A percentile compares a stretch with the other conserved stretches of the same genome.
Conservation (phyloP, 1,140 invertebrate species). For the Lamellibrachia luymesi region DNA sequence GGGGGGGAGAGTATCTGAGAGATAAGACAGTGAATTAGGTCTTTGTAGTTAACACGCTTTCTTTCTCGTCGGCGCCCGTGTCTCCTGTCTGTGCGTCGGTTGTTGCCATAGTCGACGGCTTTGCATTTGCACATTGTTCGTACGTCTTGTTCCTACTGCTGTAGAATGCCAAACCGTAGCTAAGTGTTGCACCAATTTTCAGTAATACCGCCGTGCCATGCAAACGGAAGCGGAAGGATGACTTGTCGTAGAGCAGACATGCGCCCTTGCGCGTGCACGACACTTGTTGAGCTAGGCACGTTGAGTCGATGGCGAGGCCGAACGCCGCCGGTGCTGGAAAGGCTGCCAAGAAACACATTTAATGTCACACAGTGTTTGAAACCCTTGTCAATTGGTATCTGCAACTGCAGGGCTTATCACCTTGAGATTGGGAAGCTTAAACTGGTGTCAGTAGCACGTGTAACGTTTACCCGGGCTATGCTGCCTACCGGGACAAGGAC, state of each 20-base stretch:
- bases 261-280: conserved; percentile 14
- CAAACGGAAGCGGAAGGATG: conserved; percentile 1
- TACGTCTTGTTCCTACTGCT: background rate
- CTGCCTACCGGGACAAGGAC: background rate
- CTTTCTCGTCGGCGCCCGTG: background rate
- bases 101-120: background rate
- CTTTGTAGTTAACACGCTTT: background rate
- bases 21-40: background rate
- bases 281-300: conserved; percentile 12
- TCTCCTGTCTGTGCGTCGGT: background rate
- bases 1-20: background rate
- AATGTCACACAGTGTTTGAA: background rate
- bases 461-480: background rate
- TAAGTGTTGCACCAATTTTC: background rate
- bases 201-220: conserved; percentile 16
- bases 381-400: background rate
- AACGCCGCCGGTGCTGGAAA: conserved; percentile 13
- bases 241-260: conserved; percentile 8
- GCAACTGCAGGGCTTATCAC: background rate
- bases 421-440: background rate
- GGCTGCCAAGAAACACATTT: background rate
- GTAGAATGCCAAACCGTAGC: background rate
- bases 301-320: conserved; percentile 11
- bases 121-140: background rate
- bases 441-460: background rate